Conservation (phyloP, 2,113 vertebrate species). For the Acanthisitta chloris region DNA sequence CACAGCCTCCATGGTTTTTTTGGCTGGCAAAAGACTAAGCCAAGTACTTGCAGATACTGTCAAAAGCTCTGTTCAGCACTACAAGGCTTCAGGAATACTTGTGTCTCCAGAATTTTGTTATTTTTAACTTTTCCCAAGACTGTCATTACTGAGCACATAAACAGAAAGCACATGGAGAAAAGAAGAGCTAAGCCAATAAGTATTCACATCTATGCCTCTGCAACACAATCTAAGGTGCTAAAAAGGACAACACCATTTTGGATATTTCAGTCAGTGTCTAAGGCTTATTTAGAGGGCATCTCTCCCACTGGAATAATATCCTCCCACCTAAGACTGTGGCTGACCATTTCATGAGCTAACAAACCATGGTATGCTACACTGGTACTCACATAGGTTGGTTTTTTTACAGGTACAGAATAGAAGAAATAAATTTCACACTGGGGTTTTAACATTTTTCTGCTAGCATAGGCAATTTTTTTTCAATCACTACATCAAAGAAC, state of each 20-base stretch:
- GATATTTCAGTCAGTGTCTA: background rate
- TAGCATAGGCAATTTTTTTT: background rate
- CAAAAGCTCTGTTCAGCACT: background rate
- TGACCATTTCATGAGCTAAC: background rate
- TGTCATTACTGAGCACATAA: background rate
- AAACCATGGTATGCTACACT: accelerated
- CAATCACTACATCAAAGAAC: background rate
- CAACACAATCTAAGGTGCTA: background rate
- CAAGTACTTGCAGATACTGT: background rate
- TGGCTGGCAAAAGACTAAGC: background rate
- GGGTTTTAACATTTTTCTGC: background rate
- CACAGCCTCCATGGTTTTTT: background rate
- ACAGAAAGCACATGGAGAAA: background rate
- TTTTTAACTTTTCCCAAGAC: background rate
- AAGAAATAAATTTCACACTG: background rate
- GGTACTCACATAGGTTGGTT: background rate
- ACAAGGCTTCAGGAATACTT: background rate
- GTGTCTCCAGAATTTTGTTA: background rate
- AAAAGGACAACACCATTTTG: background rate
- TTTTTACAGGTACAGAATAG: background rate
- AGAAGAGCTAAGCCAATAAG: background rate
- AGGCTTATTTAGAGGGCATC: background rate
- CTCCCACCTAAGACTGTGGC: background rate
- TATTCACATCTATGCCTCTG: background rate
- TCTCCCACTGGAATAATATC: background rate